phyloP scores from a whole-genome alignment of 2,888 invertebrate genomes.

The Callimorpha dominula region DNA sequence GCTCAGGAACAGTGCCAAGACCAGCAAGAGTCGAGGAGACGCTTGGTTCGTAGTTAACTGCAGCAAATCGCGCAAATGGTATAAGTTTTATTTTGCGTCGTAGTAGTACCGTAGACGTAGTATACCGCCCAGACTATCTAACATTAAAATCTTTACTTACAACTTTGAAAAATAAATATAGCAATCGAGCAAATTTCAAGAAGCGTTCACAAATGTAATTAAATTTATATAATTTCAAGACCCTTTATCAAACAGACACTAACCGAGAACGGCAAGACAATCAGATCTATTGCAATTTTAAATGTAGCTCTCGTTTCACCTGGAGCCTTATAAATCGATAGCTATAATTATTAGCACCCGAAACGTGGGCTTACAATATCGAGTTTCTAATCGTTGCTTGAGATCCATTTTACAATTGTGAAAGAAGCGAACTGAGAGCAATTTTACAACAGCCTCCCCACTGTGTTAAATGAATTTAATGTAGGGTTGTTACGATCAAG shows the following conservation, averaged over 20 bases:
- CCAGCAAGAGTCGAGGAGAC: no score
- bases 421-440: slow-evolving; percentile 43
- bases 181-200: neutral
- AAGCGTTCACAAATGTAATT: neutral
- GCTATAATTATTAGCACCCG: slow-evolving; percentile 52
- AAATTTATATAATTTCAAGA: slow-evolving; percentile 13
- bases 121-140: neutral
- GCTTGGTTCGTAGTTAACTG: neutral
- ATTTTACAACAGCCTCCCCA: slow-evolving; percentile 43
- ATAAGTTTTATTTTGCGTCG: neutral
- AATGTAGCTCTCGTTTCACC: slow-evolving; percentile 33
- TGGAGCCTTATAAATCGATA: slow-evolving; percentile 34
- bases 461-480: slow-evolving; percentile 31
- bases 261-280: slow-evolving; percentile 25
- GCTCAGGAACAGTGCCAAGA: no score
- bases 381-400: slow-evolving; percentile 46
- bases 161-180: neutral
- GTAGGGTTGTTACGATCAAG: slow-evolving; percentile 27
- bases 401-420: slow-evolving; percentile 51
- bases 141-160: no score
- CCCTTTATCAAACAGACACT: slow-evolving; percentile 14
- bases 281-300: slow-evolving; percentile 44
- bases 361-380: slow-evolving; percentile 48
- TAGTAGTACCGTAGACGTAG: no score
- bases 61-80: neutral